phyloP scores from a whole-genome alignment of 2,888 invertebrate species.

The Tortrix viridana region DNA sequence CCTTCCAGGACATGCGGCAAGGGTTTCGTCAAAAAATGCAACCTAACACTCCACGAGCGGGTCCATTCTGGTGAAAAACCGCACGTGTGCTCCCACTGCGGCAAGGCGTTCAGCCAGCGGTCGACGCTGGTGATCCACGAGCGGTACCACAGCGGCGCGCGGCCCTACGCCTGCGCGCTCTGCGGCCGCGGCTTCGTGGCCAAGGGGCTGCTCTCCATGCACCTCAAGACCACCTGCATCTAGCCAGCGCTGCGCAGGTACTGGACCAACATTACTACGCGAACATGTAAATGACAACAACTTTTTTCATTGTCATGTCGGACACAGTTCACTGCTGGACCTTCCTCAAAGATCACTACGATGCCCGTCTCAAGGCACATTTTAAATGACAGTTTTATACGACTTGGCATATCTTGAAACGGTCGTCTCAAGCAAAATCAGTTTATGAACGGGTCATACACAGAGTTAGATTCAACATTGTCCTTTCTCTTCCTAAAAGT shows the following conservation, averaged over 20 bases:
- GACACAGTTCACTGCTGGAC: no score
- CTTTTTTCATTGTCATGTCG: no score
- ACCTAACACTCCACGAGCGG: conserved; percentile 85
- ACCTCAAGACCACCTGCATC: conserved; percentile 82
- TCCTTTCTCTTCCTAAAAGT: no score
- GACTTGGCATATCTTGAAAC: no score
- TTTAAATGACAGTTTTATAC: no score
- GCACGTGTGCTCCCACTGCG: conserved; percentile 84
- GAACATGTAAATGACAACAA: no score
- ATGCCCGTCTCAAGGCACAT: no score
- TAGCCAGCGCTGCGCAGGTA: conserved; percentile 48
- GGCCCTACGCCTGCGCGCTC: conserved; percentile 83
- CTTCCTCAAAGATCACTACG: no score
- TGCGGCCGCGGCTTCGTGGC: conserved; percentile 86
- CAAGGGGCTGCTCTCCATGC: conserved; percentile 85
- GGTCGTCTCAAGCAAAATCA: no score
- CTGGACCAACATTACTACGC: no score
- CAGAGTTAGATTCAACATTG: no score
- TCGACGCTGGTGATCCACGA: conserved; percentile 86
- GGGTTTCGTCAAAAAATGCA: conserved; percentile 85
- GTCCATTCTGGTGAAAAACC: conserved; percentile 86
- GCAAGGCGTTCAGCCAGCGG: conserved; percentile 85
- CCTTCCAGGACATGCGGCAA: conserved; percentile 75
- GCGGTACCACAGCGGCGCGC: conserved; percentile 84
- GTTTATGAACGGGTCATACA: no score